These are phyloP conservation scores for Globodera rostochiensis DNA, from an alignment of 1,140 invertebrate species.

Conservation along the genomic window DNA sequence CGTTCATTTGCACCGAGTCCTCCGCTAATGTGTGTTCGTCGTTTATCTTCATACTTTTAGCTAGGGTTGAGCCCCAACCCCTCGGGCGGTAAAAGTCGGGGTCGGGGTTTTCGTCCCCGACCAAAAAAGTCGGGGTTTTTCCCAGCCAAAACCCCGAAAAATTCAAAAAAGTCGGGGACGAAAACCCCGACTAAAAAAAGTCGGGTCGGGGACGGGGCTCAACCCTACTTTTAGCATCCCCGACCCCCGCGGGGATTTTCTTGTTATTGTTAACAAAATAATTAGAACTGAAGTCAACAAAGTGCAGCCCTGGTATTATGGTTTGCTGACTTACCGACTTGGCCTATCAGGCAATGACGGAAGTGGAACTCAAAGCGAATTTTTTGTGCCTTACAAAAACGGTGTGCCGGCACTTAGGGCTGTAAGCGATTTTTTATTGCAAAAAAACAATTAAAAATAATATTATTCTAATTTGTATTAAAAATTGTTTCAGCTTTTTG, in stretches of 20 bases:
- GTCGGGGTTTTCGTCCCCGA: not conserved
- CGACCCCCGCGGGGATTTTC: too few species aligned
- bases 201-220: too few species aligned
- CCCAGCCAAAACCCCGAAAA: too few species aligned
- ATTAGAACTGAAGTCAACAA: not conserved
- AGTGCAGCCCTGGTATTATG: constrained; percentile 1
- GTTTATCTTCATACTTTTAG: too few species aligned
- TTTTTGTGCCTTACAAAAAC: constrained; percentile 19
- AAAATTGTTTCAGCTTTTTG: not conserved
- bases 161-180: too few species aligned
- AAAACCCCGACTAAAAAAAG: too few species aligned
- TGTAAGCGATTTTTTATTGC: not conserved
- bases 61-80: not conserved
- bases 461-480: too few species aligned
- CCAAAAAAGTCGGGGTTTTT: too few species aligned
- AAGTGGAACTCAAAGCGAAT: constrained; percentile 6
- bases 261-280: too few species aligned
- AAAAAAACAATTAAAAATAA: too few species aligned
- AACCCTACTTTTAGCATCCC: too few species aligned
- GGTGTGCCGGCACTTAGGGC: constrained; percentile 10
- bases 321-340: not conserved
- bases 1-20: not conserved
- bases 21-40: not conserved
- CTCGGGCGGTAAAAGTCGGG: not conserved
- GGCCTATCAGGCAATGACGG: constrained; percentile 19